phyloP scores from a whole-genome alignment of 2,797 vertebrate species.

The Mormyrops attenuatus region DNA sequence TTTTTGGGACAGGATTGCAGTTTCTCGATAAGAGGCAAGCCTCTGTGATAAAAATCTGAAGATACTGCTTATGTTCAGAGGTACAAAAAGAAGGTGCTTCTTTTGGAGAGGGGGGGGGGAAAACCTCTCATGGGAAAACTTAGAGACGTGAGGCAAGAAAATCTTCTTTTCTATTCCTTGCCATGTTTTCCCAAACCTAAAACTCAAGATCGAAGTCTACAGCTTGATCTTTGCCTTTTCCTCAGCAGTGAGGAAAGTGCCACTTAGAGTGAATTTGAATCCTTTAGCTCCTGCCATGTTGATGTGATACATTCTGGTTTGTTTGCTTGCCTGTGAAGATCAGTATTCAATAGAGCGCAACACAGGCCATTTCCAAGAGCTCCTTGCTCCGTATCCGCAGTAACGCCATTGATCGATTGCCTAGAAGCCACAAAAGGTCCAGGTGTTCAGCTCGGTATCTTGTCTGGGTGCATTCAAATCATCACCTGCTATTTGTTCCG shows the following conservation, averaged over 20 bases:
- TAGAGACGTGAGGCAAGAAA: not conserved
- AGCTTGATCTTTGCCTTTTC: not conserved
- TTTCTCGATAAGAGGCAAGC: not conserved
- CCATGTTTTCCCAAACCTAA: not conserved
- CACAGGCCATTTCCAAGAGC: not conserved
- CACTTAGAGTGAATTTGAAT: not conserved
- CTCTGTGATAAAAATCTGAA: not conserved
- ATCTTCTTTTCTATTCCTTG: not conserved
- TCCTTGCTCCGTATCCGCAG: not conserved
- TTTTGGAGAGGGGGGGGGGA: not conserved
- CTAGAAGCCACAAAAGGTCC: not conserved
- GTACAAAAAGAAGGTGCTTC: not conserved
- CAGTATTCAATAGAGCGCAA: not conserved
- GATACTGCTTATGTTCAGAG: not conserved
- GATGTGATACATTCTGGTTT: not conserved
- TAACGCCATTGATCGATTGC: not conserved
- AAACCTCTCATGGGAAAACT: too few species aligned
- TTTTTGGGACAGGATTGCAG: not conserved
- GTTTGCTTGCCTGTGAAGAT: not conserved
- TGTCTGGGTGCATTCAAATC: slow-evolving; percentile 4
- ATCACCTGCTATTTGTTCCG: not conserved
- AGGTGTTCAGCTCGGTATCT: not conserved
- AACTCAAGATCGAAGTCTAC: not conserved
- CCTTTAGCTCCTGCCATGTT: not conserved
- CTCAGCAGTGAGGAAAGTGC: not conserved